Evolutionary conservation across 2,888 invertebrate species (phyloP), one percentile per base, ranked within the genome.

Genomic region (Coenonympha arcania): DNA sequence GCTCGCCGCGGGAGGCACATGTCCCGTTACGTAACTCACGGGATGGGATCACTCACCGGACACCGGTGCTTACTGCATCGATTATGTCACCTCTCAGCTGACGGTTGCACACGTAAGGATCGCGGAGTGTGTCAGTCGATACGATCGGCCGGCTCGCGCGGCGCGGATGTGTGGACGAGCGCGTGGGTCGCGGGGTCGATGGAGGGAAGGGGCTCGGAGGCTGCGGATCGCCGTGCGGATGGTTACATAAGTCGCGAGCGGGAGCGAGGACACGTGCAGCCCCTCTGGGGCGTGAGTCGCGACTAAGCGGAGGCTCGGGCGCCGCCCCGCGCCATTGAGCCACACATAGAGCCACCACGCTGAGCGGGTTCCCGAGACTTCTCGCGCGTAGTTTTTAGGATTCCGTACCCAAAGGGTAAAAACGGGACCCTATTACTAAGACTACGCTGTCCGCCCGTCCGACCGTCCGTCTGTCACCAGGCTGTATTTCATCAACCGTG

Each of bases 201-300:
- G 69, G 70, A 69, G 75, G 72, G 73, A 71, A 69, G 72, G 72
- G 74, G 76, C 66, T 68, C 67, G 75, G 81, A 79, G 79, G 78
- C 79, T 83, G 82, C 76, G 71, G 80, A 77, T 82, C 80, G 81
- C 83, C 83, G 82, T 79, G 80, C 78, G 79, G 81, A 76, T 82
- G 79, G 76, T 86, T 86, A 86, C 71, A 82, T 86, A 86, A 86
- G 85, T 75, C 80, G 76, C 76, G 75, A 68, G 69, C 68, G 75
- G 75, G 71, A 71, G 64, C 71, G 74, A 72, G 71, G 73, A 79
- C 74, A 82, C 84, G 84, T 81, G 76, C 68, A 63, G 76, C 84
- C 85, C 83, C 79, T 71, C 60, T 63, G 79, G 80, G 84, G 84
- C 78, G 75, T 69, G 75, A 70, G 71, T 71, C 79, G 82, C 83